Conservation (phyloP, 2,113 vertebrate genomes). For the Melanostigma gelatinosum region DNA sequence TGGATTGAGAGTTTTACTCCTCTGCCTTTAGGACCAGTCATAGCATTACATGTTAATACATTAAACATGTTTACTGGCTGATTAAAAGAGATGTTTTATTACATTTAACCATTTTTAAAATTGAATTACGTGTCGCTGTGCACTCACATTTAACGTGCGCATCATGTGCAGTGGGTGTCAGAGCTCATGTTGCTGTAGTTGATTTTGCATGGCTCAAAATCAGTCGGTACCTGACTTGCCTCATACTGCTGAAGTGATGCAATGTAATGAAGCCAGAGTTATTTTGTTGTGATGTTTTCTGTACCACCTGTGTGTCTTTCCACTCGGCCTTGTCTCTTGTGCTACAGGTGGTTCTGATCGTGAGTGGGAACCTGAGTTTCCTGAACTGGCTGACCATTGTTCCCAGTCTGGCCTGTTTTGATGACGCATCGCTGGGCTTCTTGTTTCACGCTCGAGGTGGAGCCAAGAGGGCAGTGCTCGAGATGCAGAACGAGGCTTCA, state of each 20-base stretch:
- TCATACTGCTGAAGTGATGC: not conserved
- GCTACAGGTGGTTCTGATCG: conserved; percentile 86
- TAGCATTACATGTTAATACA: not conserved
- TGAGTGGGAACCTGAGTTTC: conserved; percentile 97
- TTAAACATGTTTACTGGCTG: not conserved
- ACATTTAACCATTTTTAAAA: conserved; percentile 6
- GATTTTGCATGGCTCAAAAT: not conserved
- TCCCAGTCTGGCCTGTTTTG: conserved; percentile 93
- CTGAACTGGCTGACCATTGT: conserved; percentile 97
- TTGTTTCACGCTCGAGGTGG: conserved; percentile 79
- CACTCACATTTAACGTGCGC: conserved; percentile 1
- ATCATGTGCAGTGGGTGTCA: not conserved
- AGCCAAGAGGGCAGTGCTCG: conserved; percentile 70
- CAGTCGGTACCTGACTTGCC: not conserved
- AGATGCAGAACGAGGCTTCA: conserved; percentile 71
- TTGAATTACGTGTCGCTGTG: not conserved
- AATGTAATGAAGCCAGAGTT: not conserved
- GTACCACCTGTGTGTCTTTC: not conserved
- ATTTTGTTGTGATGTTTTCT: not conserved
- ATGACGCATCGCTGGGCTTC: conserved; percentile 85
- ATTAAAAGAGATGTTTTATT: conserved; percentile 1
- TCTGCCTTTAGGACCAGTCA: not conserved
- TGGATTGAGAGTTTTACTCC: not conserved
- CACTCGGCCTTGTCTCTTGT: not conserved
- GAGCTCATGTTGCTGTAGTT: not conserved